Conservation (phyloP, 2,888 invertebrate species). For the Apodemia duryi region DNA sequence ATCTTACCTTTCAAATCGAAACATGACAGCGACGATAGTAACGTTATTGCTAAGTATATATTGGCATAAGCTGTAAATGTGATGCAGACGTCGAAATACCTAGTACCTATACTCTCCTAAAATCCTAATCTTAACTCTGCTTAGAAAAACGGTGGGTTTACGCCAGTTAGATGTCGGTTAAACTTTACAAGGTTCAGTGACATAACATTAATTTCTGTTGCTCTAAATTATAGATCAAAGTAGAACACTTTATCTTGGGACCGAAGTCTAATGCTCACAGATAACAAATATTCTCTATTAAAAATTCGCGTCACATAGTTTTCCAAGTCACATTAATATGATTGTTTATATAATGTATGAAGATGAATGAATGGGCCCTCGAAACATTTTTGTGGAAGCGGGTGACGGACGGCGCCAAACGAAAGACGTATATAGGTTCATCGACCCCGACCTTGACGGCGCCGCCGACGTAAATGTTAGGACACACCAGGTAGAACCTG, state of each 20-base stretch:
- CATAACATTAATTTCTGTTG: no score
- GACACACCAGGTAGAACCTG: slow-evolving; percentile 1
- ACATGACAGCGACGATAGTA: no score
- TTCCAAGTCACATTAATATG: slow-evolving; percentile 4
- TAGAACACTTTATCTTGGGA: slow-evolving; percentile 1
- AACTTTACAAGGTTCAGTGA: no score
- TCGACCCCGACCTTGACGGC: slow-evolving; percentile 69
- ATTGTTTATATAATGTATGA: slow-evolving; percentile 13
- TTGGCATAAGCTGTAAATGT: no score
- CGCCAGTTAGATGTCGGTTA: no score
- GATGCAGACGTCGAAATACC: no score
- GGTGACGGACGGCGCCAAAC: slow-evolving; percentile 35
- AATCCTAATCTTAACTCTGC: no score
- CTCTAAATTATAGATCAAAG: neutral
- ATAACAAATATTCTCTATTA: neutral
- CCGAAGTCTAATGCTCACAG: neutral
- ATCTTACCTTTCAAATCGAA: no score
- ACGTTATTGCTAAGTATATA: no score
- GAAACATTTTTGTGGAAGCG: slow-evolving; percentile 40
- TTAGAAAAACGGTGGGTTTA: no score
- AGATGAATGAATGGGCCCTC: slow-evolving; percentile 21
- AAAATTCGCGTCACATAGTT: neutral
- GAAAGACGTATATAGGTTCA: slow-evolving; percentile 69
- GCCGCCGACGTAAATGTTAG: slow-evolving; percentile 56
- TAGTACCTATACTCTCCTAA: no score